Percentiles rank a stretch among this genome's conserved stretches.
These are phyloP conservation scores for Neolamprologus sp. DNA, from an alignment of 2,113 vertebrate genomes.

Conservation along the genomic window DNA sequence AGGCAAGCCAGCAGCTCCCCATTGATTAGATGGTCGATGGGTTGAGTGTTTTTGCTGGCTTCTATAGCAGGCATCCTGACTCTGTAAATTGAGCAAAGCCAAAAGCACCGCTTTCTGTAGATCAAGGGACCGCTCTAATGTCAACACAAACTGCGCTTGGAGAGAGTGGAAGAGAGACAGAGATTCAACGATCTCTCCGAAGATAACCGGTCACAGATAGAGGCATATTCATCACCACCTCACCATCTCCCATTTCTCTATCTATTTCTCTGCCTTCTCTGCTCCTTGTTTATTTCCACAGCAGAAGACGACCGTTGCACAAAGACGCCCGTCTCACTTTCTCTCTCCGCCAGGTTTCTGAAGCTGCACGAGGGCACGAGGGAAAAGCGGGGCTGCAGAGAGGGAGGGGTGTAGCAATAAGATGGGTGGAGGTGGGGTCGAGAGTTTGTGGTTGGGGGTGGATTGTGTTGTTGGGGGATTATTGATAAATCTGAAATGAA, in stretches of 20 bases:
- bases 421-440: constrained; percentile 27
- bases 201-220: constrained; percentile 7
- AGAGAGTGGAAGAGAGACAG: neutral
- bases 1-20: constrained; percentile 47
- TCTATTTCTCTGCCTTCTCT: constrained; percentile 7
- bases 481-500: constrained; percentile 58
- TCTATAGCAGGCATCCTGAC: constrained; percentile 30
- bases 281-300: constrained; percentile 52
- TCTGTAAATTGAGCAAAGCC: constrained; percentile 53
- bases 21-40: constrained; percentile 68
- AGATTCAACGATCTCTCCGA: neutral
- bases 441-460: constrained; percentile 52
- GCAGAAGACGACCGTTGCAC: constrained; percentile 36
- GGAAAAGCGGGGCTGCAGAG: neutral
- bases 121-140: constrained; percentile 27
- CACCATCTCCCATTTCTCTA: constrained; percentile 6
- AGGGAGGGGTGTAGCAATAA: constrained; percentile 9
- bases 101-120: constrained; percentile 33
- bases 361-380: neutral
- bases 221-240: constrained; percentile 8
- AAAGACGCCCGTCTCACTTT: neutral
- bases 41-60: constrained; percentile 56
- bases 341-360: constrained; percentile 49
- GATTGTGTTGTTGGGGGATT: constrained; percentile 53
- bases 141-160: neutral